phyloP scores from a whole-genome alignment of 2,113 vertebrate species.

The Microcebus murinus region DNA sequence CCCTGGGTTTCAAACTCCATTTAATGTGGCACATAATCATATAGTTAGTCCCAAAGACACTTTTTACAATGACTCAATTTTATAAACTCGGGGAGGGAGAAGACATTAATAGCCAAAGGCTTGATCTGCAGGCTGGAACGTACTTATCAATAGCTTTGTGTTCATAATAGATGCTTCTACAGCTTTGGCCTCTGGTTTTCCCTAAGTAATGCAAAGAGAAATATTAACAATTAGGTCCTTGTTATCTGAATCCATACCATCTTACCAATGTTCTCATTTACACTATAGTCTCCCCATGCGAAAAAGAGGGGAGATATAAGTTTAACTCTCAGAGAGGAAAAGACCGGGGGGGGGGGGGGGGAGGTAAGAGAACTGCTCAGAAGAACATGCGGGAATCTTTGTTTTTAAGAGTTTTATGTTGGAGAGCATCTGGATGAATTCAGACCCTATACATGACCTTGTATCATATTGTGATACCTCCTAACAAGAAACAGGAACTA shows the following conservation, averaged over 20 bases:
- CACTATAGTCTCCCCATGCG: not conserved
- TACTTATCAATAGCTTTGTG: not conserved
- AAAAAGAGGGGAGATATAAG: not conserved
- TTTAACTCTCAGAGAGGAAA: not conserved
- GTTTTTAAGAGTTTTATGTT: slow-evolving; percentile 20
- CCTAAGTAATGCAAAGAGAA: not conserved
- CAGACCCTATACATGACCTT: not conserved
- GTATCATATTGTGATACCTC: not conserved
- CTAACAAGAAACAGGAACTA: not conserved
- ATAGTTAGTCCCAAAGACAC: not conserved
- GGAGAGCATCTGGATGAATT: not conserved
- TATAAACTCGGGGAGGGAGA: not conserved
- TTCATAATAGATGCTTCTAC: not conserved
- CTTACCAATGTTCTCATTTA: not conserved
- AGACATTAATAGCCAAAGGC: not conserved
- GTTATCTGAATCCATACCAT: slow-evolving; percentile 21
- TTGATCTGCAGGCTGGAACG: not conserved
- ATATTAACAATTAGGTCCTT: not conserved
- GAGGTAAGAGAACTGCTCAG: not conserved
- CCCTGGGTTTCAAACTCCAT: not conserved
- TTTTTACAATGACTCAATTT: slow-evolving; percentile 31
- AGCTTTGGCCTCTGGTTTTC: not conserved
- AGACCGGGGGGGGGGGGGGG: not conserved
- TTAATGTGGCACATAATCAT: not conserved
- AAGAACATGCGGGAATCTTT: not conserved